Base-by-base conservation (phyloP, 2,797 vertebrate species). In the Sciurus carolinensis region DNA sequence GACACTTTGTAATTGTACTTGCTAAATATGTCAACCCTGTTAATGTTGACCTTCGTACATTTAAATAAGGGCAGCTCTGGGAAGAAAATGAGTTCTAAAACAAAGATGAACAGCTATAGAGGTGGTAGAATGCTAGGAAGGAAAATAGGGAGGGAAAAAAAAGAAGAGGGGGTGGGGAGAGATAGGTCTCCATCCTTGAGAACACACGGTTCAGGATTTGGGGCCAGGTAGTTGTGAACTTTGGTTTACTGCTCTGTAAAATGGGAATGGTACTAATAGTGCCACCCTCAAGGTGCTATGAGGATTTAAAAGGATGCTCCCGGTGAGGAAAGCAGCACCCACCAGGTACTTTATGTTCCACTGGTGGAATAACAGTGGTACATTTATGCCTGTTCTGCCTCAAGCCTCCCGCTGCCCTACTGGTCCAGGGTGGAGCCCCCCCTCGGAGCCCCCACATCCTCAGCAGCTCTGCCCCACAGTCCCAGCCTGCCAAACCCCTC, bases 251-350 rank as follows among this genome's bases (percentile, higher is more conserved):
- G 2, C 17, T 59, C 44, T 95, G 71, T 64, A n/a, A 81, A 82
- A 50, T 39, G 13, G 50, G 67, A 39, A n/a, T 39, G 14, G 1
- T 54, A 0, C 0, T 44, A 26, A 59, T 0, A 42, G 36, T 3
- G 5, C 18, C 0, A 0, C 6, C 33, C 11, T 52, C 17, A 12
- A 0, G 69, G 59, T 64, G 18, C 30, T 17, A 0, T 2, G 52
- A 72, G n/a, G 30, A n/a, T 62, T 8, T 39, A 28, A 86, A 73
- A 39, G 44, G 44, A 80, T 0, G 3, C 17, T 42, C 22, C 54
- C 7, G 0, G 20, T 22, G 67, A 69, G 75, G 42, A 50, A 12
- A 66, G 44, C 4, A 50, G 13, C 57, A 15, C 7, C 1, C 5
- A 1, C 13, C 33, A 17, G 75, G 30, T 22, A 0, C 44, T 26